These are phyloP conservation scores for Crocallis elinguaria DNA, from an alignment of 2,888 invertebrate species.

Conservation along the genomic window DNA sequence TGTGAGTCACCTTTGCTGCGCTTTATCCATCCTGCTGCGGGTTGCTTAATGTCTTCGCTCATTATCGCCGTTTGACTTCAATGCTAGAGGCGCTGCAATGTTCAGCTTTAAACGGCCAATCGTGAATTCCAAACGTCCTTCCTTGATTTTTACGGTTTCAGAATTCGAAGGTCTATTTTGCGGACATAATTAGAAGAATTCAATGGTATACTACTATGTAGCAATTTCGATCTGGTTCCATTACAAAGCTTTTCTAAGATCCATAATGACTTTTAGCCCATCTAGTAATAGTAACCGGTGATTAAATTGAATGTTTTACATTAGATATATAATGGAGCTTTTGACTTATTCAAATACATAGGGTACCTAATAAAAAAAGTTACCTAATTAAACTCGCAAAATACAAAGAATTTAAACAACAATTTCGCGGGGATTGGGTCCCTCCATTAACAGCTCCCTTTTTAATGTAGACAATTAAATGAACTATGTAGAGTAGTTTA, in stretches of 20 bases:
- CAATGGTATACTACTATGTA: not conserved
- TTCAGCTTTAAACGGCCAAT: conserved; percentile 10
- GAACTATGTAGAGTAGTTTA: conserved; percentile 16
- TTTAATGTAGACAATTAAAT: conserved; percentile 11
- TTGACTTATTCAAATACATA: too few species aligned
- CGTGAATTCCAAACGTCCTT: conserved; percentile 12
- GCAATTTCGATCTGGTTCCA: not conserved
- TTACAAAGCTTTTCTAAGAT: not conserved
- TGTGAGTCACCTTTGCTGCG: conserved; percentile 71
- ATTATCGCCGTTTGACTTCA: conserved; percentile 53
- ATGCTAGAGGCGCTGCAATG: conserved; percentile 17
- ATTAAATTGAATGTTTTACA: not conserved
- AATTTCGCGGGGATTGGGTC: not conserved
- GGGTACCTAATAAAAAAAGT: too few species aligned
- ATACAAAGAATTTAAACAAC: not conserved
- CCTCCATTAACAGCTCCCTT: not conserved
- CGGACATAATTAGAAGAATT: not conserved
- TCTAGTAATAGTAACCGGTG: not conserved
- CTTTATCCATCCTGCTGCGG: conserved; percentile 63
- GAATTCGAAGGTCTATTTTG: not conserved
- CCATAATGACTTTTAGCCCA: not conserved
- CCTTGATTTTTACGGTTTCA: conserved; percentile 6
- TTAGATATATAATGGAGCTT: too few species aligned
- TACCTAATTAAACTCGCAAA: not conserved
- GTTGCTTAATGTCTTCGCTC: conserved; percentile 64